Percentiles rank a stretch among this genome's conserved stretches.
phyloP scores from a whole-genome alignment of 1,140 invertebrate genomes.

The Ptiloglossa arizonensis region DNA sequence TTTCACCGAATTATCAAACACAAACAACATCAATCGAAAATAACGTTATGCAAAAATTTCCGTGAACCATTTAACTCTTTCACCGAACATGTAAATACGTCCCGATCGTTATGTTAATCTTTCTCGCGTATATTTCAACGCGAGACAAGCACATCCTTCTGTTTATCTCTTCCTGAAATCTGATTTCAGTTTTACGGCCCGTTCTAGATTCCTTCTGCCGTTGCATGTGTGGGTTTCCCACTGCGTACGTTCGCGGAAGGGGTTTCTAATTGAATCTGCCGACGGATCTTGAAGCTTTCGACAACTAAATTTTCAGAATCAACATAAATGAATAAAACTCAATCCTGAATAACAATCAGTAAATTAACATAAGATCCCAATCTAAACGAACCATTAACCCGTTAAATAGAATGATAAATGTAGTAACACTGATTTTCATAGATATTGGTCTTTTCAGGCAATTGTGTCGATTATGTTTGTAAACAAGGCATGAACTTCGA shows the following conservation, averaged over 20 bases:
- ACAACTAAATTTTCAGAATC: too few relatives aligned
- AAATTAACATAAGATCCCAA: too few relatives aligned
- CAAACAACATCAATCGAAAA: not conserved
- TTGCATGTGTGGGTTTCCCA: not conserved
- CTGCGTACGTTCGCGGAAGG: too few relatives aligned
- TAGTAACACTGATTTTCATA: too few relatives aligned
- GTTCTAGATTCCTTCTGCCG: not conserved
- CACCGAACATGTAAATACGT: not conserved
- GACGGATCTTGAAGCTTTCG: not conserved
- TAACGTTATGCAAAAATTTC: not conserved
- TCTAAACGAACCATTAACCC: too few relatives aligned
- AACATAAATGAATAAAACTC: not conserved
- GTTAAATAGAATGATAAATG: too few relatives aligned
- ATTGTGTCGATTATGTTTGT: too few relatives aligned
- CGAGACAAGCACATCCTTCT: not conserved
- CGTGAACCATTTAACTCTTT: not conserved
- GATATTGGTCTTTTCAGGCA: too few relatives aligned
- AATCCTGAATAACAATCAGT: too few relatives aligned
- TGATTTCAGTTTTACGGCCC: conserved; percentile 3
- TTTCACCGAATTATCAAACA: not conserved
- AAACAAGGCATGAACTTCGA: too few relatives aligned
- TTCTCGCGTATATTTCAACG: not conserved
- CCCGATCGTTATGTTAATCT: not conserved
- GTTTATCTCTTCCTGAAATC: conserved; percentile 28
- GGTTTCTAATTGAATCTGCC: not conserved